Base-by-base conservation (phyloP, 2,797 vertebrate species). In the Danionella dracula region DNA sequence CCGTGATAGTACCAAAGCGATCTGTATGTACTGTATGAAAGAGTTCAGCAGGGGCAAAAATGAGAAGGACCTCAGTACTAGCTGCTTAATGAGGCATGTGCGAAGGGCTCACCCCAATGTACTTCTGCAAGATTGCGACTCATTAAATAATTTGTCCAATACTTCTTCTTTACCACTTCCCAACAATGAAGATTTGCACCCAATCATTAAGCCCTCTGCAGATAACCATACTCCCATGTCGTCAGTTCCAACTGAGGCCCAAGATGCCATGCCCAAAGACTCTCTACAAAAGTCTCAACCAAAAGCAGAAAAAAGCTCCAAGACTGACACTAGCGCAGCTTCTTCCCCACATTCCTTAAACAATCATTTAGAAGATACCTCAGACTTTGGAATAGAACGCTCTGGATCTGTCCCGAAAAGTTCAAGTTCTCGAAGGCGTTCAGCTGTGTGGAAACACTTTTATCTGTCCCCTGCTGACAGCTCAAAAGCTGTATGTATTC, bases 21-120 rank as follows among this genome's bases (percentile, higher is more conserved):
- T 99, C 84, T 99, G 96, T 83, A 94, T 93, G 86, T 99, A 98
- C 88, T 99, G 96, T 84, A 95, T 98, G 94, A 98, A 97, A 87
- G 96, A 98, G 83, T 99, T 99, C 69, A 99, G 96, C 72, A 85
- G 96, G 20, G 96, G 96, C 20, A 98, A 99, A 82, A 99, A 99
- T n/a, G 96, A 99, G 81, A 99, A 98, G 82, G 96, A 99, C 84
- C 81, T 98, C 70, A 99, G 96, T 74, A 99, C 96, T n/a, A 98
- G 96, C 78, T 99, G 96, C 78, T 90, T 99, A 62, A 98, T 99
- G 96, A 90, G 96, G 73, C 96, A 99, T 1, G 95, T 99, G 65
- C 86, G 96, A 78, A 90, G 96, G 80, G 96, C 96, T 74, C 96
- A 98, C 79, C 95, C 96, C 63, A 92, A 92, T 66, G 94, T 91